These are phyloP conservation scores for Telmatochromis bifrenatus DNA, from an alignment of 2,113 vertebrate genomes.

Conservation along the genomic window DNA sequence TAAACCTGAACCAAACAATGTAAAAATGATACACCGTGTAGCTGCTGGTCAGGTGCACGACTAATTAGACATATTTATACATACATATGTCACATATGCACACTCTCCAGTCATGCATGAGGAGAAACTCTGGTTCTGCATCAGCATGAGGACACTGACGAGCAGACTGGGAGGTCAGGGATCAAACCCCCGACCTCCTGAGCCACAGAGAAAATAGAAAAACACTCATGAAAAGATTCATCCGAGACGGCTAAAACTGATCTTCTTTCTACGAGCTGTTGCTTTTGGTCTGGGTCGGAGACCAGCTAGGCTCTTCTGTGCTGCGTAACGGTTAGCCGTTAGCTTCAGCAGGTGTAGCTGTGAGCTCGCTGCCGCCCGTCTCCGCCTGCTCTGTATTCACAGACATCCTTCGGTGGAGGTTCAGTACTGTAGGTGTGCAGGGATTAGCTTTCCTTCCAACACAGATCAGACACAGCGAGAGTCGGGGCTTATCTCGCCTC, in stretches of 20 bases:
- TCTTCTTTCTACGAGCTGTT: not conserved
- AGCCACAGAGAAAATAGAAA: not conserved
- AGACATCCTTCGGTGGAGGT: not conserved
- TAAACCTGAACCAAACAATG: not conserved
- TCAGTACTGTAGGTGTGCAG: not conserved
- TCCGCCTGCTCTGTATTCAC: not conserved
- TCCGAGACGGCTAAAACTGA: not conserved
- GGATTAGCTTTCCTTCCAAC: not conserved
- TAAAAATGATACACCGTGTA: not conserved
- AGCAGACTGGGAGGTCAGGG: not conserved
- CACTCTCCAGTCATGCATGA: not conserved
- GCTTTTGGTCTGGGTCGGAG: not conserved
- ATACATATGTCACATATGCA: not conserved
- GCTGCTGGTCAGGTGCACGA: not conserved
- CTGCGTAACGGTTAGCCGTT: accelerated
- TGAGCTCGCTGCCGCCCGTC: not conserved
- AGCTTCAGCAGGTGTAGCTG: not conserved
- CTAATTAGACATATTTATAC: not conserved
- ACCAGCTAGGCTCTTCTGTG: not conserved
- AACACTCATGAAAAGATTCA: not conserved
- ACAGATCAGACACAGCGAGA: not conserved
- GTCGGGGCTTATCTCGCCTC: not conserved
- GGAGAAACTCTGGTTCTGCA: not conserved
- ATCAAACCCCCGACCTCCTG: not conserved
- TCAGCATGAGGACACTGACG: not conserved